Percentiles rank a stretch among this genome's conserved stretches.
phyloP scores from a whole-genome alignment of 2,113 vertebrate species.

The Melospiza georgiana region DNA sequence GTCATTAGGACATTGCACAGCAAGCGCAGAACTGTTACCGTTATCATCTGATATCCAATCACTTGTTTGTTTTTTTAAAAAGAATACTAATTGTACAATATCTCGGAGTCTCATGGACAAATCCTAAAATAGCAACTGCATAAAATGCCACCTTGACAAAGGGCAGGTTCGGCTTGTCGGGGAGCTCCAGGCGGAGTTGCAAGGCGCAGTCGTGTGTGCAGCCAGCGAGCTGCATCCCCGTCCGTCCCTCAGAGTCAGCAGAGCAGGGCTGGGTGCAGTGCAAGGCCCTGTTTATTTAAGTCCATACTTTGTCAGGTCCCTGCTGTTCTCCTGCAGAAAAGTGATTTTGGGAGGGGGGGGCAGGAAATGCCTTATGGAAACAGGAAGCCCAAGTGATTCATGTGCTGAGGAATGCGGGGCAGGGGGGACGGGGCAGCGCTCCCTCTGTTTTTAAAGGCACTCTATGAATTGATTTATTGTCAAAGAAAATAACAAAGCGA shows the following conservation, averaged over 20 bases:
- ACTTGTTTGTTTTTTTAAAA: background rate
- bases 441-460: conserved; percentile 87
- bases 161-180: background rate
- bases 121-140: background rate
- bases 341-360: conserved; percentile 79
- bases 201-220: background rate
- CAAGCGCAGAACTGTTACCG: background rate
- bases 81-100: background rate
- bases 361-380: conserved; percentile 98
- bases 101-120: background rate
- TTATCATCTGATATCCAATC: background rate
- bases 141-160: background rate
- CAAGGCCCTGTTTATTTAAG: conserved; percentile 82
- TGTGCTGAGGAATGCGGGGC: conserved; percentile 87
- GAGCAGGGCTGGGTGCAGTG: conserved; percentile 48
- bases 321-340: conserved; percentile 84
- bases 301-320: conserved; percentile 82
- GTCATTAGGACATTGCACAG: background rate
- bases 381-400: conserved; percentile 96
- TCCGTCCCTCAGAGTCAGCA: background rate
- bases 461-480: conserved; percentile 97
- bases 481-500: conserved; percentile 91
- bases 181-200: background rate
- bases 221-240: background rate
- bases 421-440: conserved; percentile 59